These are phyloP conservation scores for Torymus auratus DNA, from an alignment of 2,888 invertebrate species.

Conservation along the genomic window DNA sequence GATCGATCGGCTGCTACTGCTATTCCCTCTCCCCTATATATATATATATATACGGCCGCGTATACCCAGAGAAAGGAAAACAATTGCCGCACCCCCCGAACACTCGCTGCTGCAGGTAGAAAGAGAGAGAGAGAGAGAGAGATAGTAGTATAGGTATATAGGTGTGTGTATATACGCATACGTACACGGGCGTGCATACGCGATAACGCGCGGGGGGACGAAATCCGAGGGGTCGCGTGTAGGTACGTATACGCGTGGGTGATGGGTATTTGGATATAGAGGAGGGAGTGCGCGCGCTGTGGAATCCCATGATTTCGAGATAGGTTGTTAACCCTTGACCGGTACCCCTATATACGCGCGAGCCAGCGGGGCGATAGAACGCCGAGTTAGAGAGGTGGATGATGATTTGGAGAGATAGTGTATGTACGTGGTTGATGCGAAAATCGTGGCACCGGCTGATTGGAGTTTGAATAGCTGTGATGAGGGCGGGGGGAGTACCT, in stretches of 20 bases:
- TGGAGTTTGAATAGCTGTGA: too few relatives aligned
- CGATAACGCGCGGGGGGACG: too few relatives aligned
- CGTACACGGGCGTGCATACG: not conserved
- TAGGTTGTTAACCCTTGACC: slow-evolving; percentile 14
- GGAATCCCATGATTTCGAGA: not conserved
- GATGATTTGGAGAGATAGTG: not conserved
- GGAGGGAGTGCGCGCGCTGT: not conserved
- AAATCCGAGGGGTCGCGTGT: too few relatives aligned
- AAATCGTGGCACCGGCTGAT: too few relatives aligned
- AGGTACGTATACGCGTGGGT: not conserved
- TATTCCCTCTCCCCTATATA: too few relatives aligned
- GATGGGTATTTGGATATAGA: not conserved
- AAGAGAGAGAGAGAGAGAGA: too few relatives aligned
- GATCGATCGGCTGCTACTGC: too few relatives aligned
- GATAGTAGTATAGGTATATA: not conserved
- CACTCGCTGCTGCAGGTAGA: too few relatives aligned
- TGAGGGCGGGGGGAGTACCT: too few relatives aligned
- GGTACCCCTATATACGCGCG: not conserved
- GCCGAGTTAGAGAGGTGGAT: not conserved
- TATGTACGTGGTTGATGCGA: not conserved
- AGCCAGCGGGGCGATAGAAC: not conserved
- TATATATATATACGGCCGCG: too few relatives aligned
- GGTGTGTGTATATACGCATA: not conserved
- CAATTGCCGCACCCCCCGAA: slow-evolving; percentile 5
- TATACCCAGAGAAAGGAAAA: slow-evolving; percentile 20